A percentile compares a stretch with the other conserved stretches of the same genome.
Conservation (phyloP, 2,888 invertebrate species). For the Lymantria dispar region DNA sequence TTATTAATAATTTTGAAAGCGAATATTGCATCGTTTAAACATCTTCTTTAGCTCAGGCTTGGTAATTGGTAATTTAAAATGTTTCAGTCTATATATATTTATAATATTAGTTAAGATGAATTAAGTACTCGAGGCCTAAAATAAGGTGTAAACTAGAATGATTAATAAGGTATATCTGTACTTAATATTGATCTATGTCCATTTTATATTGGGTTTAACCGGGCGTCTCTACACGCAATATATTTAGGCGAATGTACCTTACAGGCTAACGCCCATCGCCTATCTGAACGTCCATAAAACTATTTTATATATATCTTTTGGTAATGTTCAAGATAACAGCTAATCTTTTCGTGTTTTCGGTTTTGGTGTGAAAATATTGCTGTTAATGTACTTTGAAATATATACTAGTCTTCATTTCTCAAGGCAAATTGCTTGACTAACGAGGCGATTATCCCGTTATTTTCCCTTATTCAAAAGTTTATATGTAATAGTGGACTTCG, state of each 20-base stretch:
- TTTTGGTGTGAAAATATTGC: not conserved
- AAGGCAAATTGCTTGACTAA: too few relatives aligned
- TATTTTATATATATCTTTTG: slow-evolving; percentile 42
- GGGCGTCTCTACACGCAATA: slow-evolving; percentile 55
- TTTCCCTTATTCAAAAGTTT: too few relatives aligned
- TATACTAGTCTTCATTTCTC: too few relatives aligned
- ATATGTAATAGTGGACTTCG: too few relatives aligned
- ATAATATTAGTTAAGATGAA: too few relatives aligned
- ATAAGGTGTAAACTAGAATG: slow-evolving; percentile 1
- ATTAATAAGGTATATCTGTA: not conserved
- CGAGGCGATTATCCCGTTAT: too few relatives aligned
- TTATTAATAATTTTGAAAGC: too few relatives aligned
- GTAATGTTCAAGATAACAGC: slow-evolving; percentile 25
- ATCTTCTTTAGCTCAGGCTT: too few relatives aligned
- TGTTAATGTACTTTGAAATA: not conserved
- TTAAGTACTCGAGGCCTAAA: not conserved
- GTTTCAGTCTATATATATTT: too few relatives aligned
- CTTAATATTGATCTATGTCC: slow-evolving; percentile 29
- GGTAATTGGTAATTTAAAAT: too few relatives aligned
- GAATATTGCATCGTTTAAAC: too few relatives aligned
- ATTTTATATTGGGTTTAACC: slow-evolving; percentile 52
- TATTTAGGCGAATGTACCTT: slow-evolving; percentile 55
- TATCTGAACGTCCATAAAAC: slow-evolving; percentile 46
- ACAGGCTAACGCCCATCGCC: slow-evolving; percentile 45
- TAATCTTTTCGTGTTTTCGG: slow-evolving; percentile 24